Evolutionary conservation across 2,113 vertebrate species (phyloP), one percentile per base, ranked within the genome.

Genomic region (Athene cunicularia): DNA sequence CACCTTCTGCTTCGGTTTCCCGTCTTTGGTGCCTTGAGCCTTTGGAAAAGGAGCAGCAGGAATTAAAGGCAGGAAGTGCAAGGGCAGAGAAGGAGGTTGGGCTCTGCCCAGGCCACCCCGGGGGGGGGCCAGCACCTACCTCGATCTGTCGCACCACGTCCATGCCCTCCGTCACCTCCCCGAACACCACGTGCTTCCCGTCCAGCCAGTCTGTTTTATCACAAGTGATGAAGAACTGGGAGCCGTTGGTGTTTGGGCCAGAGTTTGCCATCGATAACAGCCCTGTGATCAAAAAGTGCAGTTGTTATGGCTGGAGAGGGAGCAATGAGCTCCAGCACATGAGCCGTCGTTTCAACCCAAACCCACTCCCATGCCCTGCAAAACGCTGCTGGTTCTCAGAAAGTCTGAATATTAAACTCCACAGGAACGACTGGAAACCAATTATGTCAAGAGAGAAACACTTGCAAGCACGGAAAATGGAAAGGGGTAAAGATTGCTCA

Each of bases 121-220:
- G 39, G 39, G 39, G 39, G 39, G 39, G 39, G 39, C 14, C 17
- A 1, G n/a, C 27, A 30, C 96, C 56, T 1, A 99, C 99, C 98
- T 99, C 99, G 47, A 99, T 99, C 85, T 99, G 97, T 62, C 97
- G 96, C 45, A 99, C 80, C 71, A 99, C 99, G 2, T 99, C 99
- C 98, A 99, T 99, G 83, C 99, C 99, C 86, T 99, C 99, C 0
- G 99, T 98, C 95, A 99, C 91, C 80, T 99, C 99, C 33, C 99
- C 99, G 3, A 99, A 99, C 81, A 99, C 99, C 93, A 99, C 99
- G 2, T 99, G 99, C 97, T 99, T 99, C 47, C 98, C 99, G 0
- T 99, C 99, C 96, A 99, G 98, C 99, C 99, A 99, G 85, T 99
- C 99, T 0, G 99, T 99, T 86, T 99, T 99, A 66, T 99, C 99